Percentiles rank a stretch among this genome's conserved stretches.
Evolutionary conservation across 2,888 invertebrate species (phyloP).

Genomic region (Dasypolia templi): DNA sequence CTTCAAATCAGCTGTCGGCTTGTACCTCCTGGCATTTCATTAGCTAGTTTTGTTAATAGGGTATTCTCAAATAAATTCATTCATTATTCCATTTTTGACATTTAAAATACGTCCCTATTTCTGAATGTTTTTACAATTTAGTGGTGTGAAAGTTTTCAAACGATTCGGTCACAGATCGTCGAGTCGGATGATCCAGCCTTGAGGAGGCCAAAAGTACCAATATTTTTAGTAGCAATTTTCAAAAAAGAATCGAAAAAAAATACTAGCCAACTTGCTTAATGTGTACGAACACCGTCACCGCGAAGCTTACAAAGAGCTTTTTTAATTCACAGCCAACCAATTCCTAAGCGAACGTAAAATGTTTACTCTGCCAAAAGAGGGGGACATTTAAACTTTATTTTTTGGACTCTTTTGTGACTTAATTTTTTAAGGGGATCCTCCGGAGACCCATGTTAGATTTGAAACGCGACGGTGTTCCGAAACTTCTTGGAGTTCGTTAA

Average conservation of each 20-base stretch:
- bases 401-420: conserved; percentile 85
- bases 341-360: conserved; percentile 86
- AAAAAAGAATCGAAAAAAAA: neutral
- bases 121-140: neutral
- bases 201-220: neutral
- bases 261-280: conserved; percentile 45
- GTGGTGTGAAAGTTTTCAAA: neutral
- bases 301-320: conserved; percentile 72
- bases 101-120: no score
- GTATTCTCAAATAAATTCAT: no score
- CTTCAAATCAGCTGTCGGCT: no score
- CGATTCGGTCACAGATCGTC: neutral
- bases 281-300: conserved; percentile 68
- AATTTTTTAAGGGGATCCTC: conserved; percentile 87
- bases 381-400: conserved; percentile 86
- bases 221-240: neutral
- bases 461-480: conserved; percentile 83
- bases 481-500: conserved; percentile 87
- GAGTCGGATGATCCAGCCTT: neutral
- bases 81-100: no score
- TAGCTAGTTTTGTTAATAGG: no score
- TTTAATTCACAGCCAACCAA: conserved; percentile 79
- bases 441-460: conserved; percentile 87
- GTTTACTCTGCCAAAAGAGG: conserved; percentile 84
- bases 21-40: no score